Evolutionary conservation across 2,113 vertebrate species (phyloP).

Genomic region (Mormyrus lacerda): DNA sequence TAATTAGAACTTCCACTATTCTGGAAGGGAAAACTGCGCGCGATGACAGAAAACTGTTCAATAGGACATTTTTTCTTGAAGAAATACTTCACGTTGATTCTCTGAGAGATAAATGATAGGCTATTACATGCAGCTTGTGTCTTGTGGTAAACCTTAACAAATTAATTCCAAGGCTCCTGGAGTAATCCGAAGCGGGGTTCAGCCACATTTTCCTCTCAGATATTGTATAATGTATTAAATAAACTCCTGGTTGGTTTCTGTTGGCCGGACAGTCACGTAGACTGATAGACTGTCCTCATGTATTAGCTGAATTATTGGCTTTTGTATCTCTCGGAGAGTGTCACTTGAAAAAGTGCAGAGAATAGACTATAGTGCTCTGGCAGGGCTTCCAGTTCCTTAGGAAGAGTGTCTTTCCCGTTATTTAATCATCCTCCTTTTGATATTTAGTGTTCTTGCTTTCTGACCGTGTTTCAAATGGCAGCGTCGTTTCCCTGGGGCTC

Average conservation of each 20-base stretch:
- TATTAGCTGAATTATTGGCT: slow-evolving; percentile 49
- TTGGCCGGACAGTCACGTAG: slow-evolving; percentile 45
- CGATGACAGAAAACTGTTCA: background rate
- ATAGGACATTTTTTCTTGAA: background rate
- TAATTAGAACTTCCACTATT: background rate
- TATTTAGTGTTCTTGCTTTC: slow-evolving; percentile 19
- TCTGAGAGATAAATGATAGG: background rate
- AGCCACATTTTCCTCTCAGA: slow-evolving; percentile 15
- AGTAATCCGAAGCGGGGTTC: background rate
- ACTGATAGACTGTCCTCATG: slow-evolving; percentile 42
- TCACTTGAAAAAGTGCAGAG: slow-evolving; percentile 30
- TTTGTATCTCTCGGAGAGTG: slow-evolving; percentile 49
- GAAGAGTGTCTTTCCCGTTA: slow-evolving; percentile 20
- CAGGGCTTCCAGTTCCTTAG: background rate
- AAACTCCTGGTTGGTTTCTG: slow-evolving; percentile 36
- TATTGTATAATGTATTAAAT: slow-evolving; percentile 29
- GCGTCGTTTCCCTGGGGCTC: slow-evolving; percentile 26
- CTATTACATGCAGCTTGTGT: background rate
- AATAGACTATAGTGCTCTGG: background rate
- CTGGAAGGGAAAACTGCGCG: background rate
- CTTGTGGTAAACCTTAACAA: background rate
- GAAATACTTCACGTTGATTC: background rate
- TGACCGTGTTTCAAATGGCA: slow-evolving; percentile 27
- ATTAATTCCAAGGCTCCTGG: background rate
- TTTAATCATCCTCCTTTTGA: slow-evolving; percentile 44